phyloP scores from a whole-genome alignment of 2,113 vertebrate genomes.

The Petroica traversi region DNA sequence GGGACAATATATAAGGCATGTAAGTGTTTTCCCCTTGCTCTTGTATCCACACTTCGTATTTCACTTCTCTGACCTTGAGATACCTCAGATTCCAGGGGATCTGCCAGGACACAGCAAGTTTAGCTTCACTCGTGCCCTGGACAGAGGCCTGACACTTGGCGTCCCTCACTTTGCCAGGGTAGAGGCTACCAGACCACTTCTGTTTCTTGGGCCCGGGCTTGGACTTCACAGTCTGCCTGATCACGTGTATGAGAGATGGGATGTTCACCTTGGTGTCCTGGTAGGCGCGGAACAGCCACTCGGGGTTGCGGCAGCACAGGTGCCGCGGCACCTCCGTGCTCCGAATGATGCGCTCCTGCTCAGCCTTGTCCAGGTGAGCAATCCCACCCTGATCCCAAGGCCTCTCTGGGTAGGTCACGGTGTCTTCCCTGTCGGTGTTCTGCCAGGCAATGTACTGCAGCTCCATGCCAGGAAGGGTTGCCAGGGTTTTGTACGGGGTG shows the following conservation, averaged over 20 bases:
- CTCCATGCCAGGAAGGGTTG: slow-evolving; percentile 92
- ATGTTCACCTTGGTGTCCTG: slow-evolving; percentile 95
- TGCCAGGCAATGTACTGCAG: slow-evolving; percentile 93
- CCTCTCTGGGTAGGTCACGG: slow-evolving; percentile 84
- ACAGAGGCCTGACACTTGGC: slow-evolving; percentile 89
- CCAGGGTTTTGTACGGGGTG: slow-evolving; percentile 92
- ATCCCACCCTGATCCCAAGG: slow-evolving; percentile 97
- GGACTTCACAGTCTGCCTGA: slow-evolving; percentile 83
- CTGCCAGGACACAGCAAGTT: slow-evolving; percentile 92
- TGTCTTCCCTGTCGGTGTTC: slow-evolving; percentile 85
- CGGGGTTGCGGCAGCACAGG: slow-evolving; percentile 93
- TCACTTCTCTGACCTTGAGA: slow-evolving; percentile 92
- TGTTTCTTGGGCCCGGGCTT: slow-evolving; percentile 78
- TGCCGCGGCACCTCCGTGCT: slow-evolving; percentile 91
- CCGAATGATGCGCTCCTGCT: slow-evolving; percentile 87
- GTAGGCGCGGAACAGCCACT: slow-evolving; percentile 98
- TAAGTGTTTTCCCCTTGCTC: slow-evolving; percentile 98
- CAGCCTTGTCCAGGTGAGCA: slow-evolving; percentile 83
- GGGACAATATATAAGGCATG: slow-evolving; percentile 93
- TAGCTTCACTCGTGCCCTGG: slow-evolving; percentile 86
- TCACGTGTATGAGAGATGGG: slow-evolving; percentile 80
- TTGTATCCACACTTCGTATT: slow-evolving; percentile 98
- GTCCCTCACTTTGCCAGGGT: slow-evolving; percentile 91
- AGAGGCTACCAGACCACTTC: slow-evolving; percentile 79
- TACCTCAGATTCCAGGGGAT: slow-evolving; percentile 97